phyloP scores from a whole-genome alignment of 1,140 invertebrate species.

The Drosophila nigrodunni region DNA sequence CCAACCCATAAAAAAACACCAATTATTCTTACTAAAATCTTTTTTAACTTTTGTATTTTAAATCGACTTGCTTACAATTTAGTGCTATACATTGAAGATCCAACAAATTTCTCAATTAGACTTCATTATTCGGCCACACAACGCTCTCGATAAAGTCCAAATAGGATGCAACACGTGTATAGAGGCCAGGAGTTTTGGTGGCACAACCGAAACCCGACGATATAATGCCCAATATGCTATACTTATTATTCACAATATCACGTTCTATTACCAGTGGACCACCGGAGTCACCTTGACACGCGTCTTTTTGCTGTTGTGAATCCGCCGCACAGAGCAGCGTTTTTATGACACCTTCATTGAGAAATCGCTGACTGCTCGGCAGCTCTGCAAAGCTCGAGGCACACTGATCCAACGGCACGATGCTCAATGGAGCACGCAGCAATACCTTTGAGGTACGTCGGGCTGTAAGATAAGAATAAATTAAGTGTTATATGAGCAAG shows the following conservation, averaged over 20 bases:
- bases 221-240: slow-evolving; percentile 86
- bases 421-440: slow-evolving; percentile 58
- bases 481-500: not conserved
- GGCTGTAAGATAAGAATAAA: slow-evolving; percentile 27
- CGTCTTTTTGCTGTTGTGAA: slow-evolving; percentile 85
- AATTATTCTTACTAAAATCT: not conserved
- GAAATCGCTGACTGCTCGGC: slow-evolving; percentile 5
- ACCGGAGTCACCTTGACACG: slow-evolving; percentile 89
- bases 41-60: slow-evolving; percentile 30
- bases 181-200: slow-evolving; percentile 87
- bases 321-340: slow-evolving; percentile 87
- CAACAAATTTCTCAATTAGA: not conserved
- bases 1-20: not conserved
- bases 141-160: slow-evolving; percentile 88
- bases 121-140: slow-evolving; percentile 86
- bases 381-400: slow-evolving; percentile 39
- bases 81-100: slow-evolving; percentile 32
- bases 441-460: slow-evolving; percentile 57
- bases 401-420: slow-evolving; percentile 58
- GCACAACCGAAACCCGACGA: slow-evolving; percentile 89
- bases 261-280: slow-evolving; percentile 87
- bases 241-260: slow-evolving; percentile 50
- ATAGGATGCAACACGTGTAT: slow-evolving; percentile 87
- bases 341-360: slow-evolving; percentile 51
- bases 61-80: slow-evolving; percentile 36